Conservation (phyloP, 2,797 vertebrate genomes). For the Clarias fuscus region DNA sequence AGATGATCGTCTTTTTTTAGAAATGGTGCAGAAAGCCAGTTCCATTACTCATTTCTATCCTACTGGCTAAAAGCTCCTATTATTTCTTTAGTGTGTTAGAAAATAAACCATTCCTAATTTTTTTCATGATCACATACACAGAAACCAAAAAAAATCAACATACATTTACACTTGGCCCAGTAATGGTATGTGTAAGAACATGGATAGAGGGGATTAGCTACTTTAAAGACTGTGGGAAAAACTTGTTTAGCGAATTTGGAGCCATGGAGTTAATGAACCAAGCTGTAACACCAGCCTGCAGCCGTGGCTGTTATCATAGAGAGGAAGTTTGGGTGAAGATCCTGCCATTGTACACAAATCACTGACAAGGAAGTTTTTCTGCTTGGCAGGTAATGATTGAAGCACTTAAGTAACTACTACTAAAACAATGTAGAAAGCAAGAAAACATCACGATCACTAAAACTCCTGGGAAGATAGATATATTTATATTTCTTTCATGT, state of each 20-base stretch:
- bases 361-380: slow-evolving; percentile 39
- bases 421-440: background rate
- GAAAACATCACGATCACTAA: background rate
- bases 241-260: slow-evolving; percentile 48
- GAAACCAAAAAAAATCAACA: background rate
- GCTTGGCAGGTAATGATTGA: slow-evolving; percentile 48
- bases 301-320: slow-evolving; percentile 50
- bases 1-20: background rate
- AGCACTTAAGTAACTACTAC: slow-evolving; percentile 14
- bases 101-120: background rate
- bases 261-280: slow-evolving; percentile 47
- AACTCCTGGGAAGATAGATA: background rate
- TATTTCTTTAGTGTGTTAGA: background rate
- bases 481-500: background rate
- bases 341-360: slow-evolving; percentile 74
- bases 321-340: slow-evolving; percentile 63
- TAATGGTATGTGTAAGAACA: slow-evolving; percentile 46
- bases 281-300: background rate
- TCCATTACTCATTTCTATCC: slow-evolving; percentile 3
- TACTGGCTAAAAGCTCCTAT: background rate
- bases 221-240: slow-evolving; percentile 13
- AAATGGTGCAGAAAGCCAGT: background rate
- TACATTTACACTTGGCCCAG: background rate
- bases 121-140: background rate
- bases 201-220: slow-evolving; percentile 23